Percentiles rank a stretch among this genome's conserved stretches.
These are phyloP conservation scores for Melierax canorus DNA, from an alignment of 2,113 vertebrate genomes.

Conservation along the genomic window DNA sequence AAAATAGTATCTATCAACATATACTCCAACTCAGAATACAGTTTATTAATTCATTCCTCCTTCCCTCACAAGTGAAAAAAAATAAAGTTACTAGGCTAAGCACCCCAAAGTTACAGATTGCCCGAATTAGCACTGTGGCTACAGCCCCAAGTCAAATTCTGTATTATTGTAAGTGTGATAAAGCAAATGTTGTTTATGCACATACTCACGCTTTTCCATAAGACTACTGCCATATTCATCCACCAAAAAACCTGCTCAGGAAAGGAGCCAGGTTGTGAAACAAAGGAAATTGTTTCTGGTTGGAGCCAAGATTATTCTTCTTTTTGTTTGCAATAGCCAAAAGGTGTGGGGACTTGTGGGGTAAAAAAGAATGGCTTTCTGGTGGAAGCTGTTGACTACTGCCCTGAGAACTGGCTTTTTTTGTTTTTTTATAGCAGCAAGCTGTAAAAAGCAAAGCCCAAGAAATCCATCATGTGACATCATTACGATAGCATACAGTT, in stretches of 20 bases:
- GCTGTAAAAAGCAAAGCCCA: background rate
- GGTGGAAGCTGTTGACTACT: background rate
- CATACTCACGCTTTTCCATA: background rate
- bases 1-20: background rate
- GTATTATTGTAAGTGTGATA: background rate
- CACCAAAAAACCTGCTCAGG: background rate
- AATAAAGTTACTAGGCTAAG: background rate
- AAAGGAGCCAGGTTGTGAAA: background rate
- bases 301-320: fast-evolving
- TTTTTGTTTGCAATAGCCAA: background rate
- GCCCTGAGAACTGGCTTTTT: background rate
- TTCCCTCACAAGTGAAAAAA: background rate
- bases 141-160: background rate
- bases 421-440: background rate
- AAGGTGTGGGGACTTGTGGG: background rate
- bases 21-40: background rate
- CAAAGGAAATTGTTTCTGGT: background rate
- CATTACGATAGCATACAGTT: conserved; percentile 18
- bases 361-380: background rate
- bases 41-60: background rate
- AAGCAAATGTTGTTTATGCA: background rate
- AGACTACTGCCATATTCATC: background rate
- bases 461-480: conserved; percentile 43
- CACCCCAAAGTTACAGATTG: background rate
- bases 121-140: background rate